These are phyloP conservation scores for Saccopteryx leptura DNA, from an alignment of 2,113 vertebrate species.

Conservation along the genomic window DNA sequence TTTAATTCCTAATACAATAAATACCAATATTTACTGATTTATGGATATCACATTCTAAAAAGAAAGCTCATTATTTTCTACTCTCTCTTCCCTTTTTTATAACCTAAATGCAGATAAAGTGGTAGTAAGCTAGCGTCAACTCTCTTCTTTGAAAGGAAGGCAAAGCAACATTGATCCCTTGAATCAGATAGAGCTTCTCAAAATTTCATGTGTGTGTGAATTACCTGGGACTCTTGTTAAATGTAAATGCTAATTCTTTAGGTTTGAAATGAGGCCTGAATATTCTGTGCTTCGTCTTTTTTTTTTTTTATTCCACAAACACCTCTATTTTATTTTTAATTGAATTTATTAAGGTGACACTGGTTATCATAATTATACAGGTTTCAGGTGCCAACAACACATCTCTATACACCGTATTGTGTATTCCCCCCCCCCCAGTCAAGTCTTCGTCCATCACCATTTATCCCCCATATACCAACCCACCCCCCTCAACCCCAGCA, in stretches of 20 bases:
- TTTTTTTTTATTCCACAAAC: too few relatives aligned
- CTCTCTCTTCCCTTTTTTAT: background rate
- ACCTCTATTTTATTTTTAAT: too few relatives aligned
- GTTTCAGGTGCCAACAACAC: too few relatives aligned
- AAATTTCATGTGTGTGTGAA: background rate
- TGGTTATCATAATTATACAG: too few relatives aligned
- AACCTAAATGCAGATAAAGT: background rate
- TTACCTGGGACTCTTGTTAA: background rate
- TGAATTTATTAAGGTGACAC: too few relatives aligned
- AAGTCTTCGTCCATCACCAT: too few relatives aligned
- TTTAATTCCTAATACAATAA: slow-evolving; percentile 2
- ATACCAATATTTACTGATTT: background rate
- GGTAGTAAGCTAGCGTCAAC: background rate
- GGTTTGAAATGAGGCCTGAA: background rate
- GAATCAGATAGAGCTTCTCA: background rate
- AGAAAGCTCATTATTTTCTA: slow-evolving; percentile 21
- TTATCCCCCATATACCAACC: too few relatives aligned
- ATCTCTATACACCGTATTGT: too few relatives aligned
- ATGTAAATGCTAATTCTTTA: background rate
- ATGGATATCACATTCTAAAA: background rate
- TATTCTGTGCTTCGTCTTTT: background rate
- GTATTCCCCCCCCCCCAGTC: too few relatives aligned
- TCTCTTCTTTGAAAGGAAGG: background rate
- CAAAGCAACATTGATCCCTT: background rate
- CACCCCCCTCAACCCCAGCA: too few relatives aligned